These are phyloP conservation scores for Barypeithes pellucidus DNA, from an alignment of 2,888 invertebrate species.

Conservation along the genomic window DNA sequence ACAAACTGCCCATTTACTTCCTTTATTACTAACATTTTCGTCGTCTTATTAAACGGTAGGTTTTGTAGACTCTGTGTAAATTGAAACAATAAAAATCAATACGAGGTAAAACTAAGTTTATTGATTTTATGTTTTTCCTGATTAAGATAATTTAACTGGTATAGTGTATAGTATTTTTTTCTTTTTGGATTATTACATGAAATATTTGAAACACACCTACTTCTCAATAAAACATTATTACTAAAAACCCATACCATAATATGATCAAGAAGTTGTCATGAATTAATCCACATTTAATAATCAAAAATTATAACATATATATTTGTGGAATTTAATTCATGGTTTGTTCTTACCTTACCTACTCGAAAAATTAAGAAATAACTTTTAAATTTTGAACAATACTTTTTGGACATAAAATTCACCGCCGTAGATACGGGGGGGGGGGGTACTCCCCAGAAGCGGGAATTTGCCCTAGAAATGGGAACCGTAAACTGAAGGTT, in stretches of 20 bases:
- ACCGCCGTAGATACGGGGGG: no score
- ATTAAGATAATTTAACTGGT: neutral
- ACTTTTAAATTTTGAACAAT: no score
- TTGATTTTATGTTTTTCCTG: neutral
- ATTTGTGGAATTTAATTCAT: no score
- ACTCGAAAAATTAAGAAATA: no score
- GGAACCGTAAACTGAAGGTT: no score
- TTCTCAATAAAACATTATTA: neutral
- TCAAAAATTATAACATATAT: no score
- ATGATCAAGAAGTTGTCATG: neutral
- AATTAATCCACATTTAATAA: no score
- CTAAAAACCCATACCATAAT: neutral
- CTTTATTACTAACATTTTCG: constrained; percentile 2
- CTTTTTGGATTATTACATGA: constrained; percentile 3
- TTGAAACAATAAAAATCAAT: constrained; percentile 11
- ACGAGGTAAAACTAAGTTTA: constrained; percentile 2
- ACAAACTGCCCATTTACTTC: constrained; percentile 6
- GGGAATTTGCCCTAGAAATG: no score
- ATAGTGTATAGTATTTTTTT: neutral
- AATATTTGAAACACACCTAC: no score
- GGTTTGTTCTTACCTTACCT: no score
- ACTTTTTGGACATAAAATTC: no score
- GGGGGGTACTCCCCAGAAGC: no score
- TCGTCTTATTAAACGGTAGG: neutral
- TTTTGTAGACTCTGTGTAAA: neutral